Conservation (phyloP, 2,797 vertebrate species). For the Neosalanx taihuensis region DNA sequence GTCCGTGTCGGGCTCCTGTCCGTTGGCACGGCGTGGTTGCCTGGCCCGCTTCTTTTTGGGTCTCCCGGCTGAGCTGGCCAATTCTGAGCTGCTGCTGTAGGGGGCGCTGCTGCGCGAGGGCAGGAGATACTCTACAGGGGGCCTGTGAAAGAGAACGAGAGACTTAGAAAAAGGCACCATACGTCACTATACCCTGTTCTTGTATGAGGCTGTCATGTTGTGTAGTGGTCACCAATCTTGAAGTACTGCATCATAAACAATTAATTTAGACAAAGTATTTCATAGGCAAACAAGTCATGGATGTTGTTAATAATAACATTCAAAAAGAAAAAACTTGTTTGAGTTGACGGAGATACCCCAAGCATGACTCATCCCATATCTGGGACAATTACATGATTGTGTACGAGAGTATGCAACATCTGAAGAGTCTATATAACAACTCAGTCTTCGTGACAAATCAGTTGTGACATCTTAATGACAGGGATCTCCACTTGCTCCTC, state of each 20-base stretch:
- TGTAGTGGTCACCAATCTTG: neutral
- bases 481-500: no score
- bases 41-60: constrained; percentile 66
- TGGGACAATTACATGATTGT: neutral
- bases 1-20: constrained; percentile 80
- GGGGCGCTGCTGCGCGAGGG: constrained; percentile 52
- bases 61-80: constrained; percentile 54
- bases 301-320: neutral
- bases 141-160: constrained; percentile 33
- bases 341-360: neutral
- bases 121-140: constrained; percentile 26
- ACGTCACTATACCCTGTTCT: no score
- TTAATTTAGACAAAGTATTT: no score
- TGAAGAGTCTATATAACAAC: neutral
- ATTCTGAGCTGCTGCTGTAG: constrained; percentile 66
- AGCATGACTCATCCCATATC: neutral
- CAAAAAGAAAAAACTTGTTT: neutral
- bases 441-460: neutral
- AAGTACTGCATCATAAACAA: no score
- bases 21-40: constrained; percentile 53
- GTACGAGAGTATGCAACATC: neutral
- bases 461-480: neutral
- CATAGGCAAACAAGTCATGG: neutral
- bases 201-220: neutral
- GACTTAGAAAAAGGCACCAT: neutral